Evolutionary conservation across 2,888 invertebrate species (phyloP).

Genomic region (Pasiphila rectangulata): DNA sequence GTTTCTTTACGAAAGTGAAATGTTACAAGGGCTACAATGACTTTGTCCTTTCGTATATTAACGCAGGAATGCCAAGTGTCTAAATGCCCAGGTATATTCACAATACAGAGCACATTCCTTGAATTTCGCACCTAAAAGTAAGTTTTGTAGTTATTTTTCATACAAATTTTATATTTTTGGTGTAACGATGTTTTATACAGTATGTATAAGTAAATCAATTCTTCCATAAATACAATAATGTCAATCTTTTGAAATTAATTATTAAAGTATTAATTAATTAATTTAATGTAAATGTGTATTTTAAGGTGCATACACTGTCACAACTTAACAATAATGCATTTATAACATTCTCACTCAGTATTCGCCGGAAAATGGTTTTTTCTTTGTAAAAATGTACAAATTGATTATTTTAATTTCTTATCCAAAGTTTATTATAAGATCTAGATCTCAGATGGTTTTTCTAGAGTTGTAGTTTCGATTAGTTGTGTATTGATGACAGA

Average conservation of each 20-base stretch:
- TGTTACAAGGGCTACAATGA: not conserved
- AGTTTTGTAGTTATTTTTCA: slow-evolving; percentile 68
- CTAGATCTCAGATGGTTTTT: slow-evolving; percentile 77
- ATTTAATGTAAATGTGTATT: slow-evolving; percentile 58
- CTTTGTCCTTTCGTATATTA: not conserved
- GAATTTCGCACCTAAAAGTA: slow-evolving; percentile 57
- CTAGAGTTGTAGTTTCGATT: slow-evolving; percentile 63
- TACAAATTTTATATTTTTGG: slow-evolving; percentile 67
- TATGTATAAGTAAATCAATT: slow-evolving; percentile 47
- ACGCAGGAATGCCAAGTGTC: not conserved
- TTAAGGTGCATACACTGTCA: slow-evolving; percentile 60
- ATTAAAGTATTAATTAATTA: slow-evolving; percentile 65
- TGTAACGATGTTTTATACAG: slow-evolving; percentile 55
- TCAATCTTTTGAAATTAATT: slow-evolving; percentile 57
- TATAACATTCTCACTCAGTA: slow-evolving; percentile 52
- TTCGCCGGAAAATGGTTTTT: slow-evolving; percentile 44
- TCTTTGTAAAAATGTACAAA: slow-evolving; percentile 78
- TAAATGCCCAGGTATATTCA: slow-evolving; percentile 23
- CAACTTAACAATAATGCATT: slow-evolving; percentile 49
- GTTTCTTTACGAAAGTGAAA: not conserved
- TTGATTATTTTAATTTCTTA: slow-evolving; percentile 57
- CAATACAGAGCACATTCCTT: slow-evolving; percentile 58
- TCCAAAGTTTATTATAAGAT: slow-evolving; percentile 79
- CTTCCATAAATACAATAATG: slow-evolving; percentile 65
- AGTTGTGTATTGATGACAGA: slow-evolving; percentile 70